A percentile compares a stretch with the other conserved stretches of the same genome.
Evolutionary conservation across 2,113 vertebrate genomes (phyloP).

Genomic region (Myrmecophaga tridactyla): DNA sequence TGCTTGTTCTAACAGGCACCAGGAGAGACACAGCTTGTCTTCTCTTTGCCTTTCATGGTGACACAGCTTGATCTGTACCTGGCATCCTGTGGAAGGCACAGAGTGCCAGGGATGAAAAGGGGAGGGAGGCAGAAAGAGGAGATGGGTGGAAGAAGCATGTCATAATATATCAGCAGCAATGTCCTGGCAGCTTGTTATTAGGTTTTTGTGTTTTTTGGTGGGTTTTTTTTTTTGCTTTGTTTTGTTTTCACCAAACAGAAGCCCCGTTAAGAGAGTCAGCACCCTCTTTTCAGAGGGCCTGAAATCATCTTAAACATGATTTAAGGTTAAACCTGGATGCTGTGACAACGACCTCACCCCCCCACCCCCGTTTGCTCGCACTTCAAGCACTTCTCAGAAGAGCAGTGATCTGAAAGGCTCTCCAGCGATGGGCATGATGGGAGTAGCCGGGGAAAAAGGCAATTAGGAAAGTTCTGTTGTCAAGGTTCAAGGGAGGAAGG

Average conservation of each 20-base stretch:
- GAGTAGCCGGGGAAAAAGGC: not conserved
- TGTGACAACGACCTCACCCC: slow-evolving; percentile 13
- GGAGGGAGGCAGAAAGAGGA: not conserved
- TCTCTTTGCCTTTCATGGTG: not conserved
- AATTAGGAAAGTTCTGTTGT: not conserved
- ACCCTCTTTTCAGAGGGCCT: not conserved
- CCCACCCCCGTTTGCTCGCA: not conserved
- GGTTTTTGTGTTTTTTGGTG: not conserved
- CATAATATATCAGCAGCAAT: not conserved
- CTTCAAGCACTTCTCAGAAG: slow-evolving; percentile 28
- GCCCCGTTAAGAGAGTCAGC: not conserved
- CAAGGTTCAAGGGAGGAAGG: not conserved
- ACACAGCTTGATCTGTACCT: not conserved
- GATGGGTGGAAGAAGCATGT: not conserved
- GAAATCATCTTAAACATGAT: not conserved
- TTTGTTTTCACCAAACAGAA: slow-evolving; percentile 33
- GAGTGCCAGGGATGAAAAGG: not conserved
- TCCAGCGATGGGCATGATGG: not conserved
- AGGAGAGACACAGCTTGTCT: not conserved
- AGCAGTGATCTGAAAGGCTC: slow-evolving; percentile 9
- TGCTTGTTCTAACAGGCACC: not conserved
- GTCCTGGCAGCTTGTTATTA: not conserved
- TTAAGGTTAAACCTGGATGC: not conserved
- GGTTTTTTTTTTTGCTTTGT: slow-evolving; percentile 8
- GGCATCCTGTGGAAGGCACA: not conserved